Evolutionary conservation across 2,888 invertebrate genomes (phyloP).

Genomic region (Polymixis flavicincta): DNA sequence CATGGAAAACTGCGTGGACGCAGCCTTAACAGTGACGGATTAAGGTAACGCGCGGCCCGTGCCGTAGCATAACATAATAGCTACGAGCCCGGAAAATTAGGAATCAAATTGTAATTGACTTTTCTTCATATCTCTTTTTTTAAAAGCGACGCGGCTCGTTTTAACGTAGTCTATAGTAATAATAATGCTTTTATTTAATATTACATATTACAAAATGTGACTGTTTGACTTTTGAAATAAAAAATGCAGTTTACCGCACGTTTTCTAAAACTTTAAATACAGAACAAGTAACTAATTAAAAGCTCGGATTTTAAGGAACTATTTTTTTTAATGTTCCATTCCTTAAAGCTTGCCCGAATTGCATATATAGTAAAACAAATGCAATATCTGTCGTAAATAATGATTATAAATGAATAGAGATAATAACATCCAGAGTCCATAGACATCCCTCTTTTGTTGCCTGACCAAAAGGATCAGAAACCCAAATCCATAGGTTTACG

Average conservation of each 20-base stretch:
- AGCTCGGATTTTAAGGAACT: too few relatives aligned
- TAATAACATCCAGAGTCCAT: neutral
- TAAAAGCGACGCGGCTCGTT: neutral
- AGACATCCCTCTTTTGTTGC: neutral
- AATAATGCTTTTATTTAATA: neutral
- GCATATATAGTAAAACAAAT: neutral
- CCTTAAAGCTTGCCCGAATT: neutral
- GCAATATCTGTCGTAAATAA: neutral
- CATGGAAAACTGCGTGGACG: slow-evolving; percentile 84
- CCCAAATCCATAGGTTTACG: slow-evolving; percentile 12
- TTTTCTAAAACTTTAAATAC: neutral
- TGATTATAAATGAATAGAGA: neutral
- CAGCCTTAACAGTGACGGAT: slow-evolving; percentile 70
- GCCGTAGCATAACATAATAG: slow-evolving; percentile 2
- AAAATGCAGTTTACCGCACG: neutral
- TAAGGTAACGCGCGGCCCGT: slow-evolving; percentile 30
- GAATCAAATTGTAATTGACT: neutral
- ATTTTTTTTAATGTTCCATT: neutral
- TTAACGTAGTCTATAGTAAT: neutral
- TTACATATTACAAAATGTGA: too few relatives aligned
- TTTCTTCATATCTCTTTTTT: neutral
- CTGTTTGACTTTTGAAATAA: neutral
- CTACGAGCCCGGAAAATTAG: slow-evolving; percentile 29
- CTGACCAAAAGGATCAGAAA: neutral
- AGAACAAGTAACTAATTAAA: neutral